Conservation (phyloP, 2,888 invertebrate species). For the Pyrochroa serraticornis region DNA sequence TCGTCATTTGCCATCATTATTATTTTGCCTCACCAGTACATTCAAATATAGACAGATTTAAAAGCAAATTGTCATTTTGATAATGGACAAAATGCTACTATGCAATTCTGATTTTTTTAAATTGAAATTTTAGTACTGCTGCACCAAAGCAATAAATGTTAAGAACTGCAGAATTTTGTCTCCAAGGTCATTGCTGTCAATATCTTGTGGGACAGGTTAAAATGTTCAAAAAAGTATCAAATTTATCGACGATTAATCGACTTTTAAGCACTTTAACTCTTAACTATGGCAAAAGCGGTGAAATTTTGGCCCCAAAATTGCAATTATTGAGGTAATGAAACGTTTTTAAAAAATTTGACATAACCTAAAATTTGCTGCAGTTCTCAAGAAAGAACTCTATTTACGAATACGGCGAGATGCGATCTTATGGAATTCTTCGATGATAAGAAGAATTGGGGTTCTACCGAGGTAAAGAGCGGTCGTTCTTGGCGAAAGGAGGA, state of each 20-base stretch:
- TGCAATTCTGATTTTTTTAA: too few relatives aligned
- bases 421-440: constrained; percentile 92
- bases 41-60: background rate
- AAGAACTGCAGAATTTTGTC: too few relatives aligned
- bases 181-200: background rate
- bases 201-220: background rate
- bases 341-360: background rate
- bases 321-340: too few relatives aligned
- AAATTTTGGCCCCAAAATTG: too few relatives aligned
- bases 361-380: constrained; percentile 6
- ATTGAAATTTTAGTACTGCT: too few relatives aligned
- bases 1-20: constrained; percentile 4
- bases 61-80: too few relatives aligned
- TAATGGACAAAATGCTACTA: too few relatives aligned
- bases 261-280: too few relatives aligned
- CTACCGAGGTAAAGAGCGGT: constrained; percentile 76
- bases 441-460: constrained; percentile 81
- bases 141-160: background rate
- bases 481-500: constrained; percentile 90
- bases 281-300: background rate
- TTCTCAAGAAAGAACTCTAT: constrained; percentile 31
- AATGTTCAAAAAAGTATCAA: background rate
- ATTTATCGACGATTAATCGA: background rate
- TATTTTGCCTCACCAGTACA: background rate
- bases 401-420: constrained; percentile 55